Percentiles rank a stretch among this genome's conserved stretches.
Conservation (phyloP, 2,797 vertebrate species). For the Megaceryle alcyon region DNA sequence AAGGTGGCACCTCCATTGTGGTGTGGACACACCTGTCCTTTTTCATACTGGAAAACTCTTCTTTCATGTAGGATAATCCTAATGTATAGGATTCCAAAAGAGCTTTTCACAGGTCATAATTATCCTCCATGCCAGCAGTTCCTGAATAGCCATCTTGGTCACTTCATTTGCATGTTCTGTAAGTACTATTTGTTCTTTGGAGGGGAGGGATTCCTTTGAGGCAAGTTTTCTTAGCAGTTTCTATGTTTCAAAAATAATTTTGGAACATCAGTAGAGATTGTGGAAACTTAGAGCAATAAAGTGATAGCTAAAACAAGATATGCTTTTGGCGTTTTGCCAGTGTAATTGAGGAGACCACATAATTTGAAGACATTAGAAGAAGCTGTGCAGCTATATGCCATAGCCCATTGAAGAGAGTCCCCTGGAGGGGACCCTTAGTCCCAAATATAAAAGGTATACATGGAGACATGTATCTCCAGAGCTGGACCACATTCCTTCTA, state of each 20-base stretch:
- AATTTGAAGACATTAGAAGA: background rate
- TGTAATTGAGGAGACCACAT: background rate
- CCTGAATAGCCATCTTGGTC: constrained; percentile 16
- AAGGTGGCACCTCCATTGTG: constrained; percentile 36
- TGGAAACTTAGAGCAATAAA: background rate
- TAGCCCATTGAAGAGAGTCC: background rate
- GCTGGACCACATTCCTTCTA: background rate
- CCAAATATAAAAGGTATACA: background rate
- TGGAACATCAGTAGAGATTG: background rate
- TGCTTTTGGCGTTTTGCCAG: constrained; percentile 1
- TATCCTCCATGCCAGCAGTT: constrained; percentile 23
- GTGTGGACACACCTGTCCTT: constrained; percentile 65
- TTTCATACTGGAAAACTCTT: constrained; percentile 50
- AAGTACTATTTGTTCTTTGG: constrained; percentile 3
- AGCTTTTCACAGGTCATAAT: constrained; percentile 60
- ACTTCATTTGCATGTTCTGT: background rate
- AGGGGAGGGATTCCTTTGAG: constrained; percentile 22
- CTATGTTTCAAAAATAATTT: background rate
- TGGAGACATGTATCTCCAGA: background rate
- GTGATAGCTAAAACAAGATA: background rate
- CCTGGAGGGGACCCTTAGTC: background rate
- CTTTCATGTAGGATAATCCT: constrained; percentile 67
- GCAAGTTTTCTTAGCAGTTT: background rate
- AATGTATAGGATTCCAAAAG: constrained; percentile 60
- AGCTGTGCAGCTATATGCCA: background rate